Conservation (phyloP, 2,888 invertebrate genomes). For the Baccha elongata region DNA sequence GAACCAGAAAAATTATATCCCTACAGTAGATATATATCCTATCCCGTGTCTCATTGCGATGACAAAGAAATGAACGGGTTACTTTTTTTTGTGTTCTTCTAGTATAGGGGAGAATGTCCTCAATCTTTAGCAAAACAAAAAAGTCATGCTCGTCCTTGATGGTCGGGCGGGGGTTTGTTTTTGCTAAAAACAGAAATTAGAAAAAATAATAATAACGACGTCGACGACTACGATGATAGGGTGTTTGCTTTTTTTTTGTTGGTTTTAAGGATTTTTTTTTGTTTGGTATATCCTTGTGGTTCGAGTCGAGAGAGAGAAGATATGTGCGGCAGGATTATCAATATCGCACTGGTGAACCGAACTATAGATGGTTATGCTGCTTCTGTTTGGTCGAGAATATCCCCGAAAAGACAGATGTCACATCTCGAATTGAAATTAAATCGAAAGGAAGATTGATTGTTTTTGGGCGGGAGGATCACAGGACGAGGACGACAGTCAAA, state of each 20-base stretch:
- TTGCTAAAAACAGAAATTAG: conserved; percentile 71
- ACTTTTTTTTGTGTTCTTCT: background rate
- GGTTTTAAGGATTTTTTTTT: conserved; percentile 34
- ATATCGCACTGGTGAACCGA: conserved; percentile 64
- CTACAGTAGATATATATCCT: no score
- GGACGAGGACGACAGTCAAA: conserved; percentile 49
- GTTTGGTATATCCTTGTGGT: conserved; percentile 14
- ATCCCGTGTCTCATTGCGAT: conserved; percentile 39
- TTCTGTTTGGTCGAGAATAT: conserved; percentile 32
- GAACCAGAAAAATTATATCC: conserved; percentile 28
- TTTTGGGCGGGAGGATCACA: conserved; percentile 74
- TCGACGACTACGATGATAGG: conserved; percentile 21
- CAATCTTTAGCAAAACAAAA: conserved; percentile 51
- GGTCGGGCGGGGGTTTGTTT: conserved; percentile 55
- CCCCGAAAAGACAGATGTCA: conserved; percentile 81
- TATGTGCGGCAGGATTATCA: conserved; percentile 70
- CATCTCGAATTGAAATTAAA: conserved; percentile 82
- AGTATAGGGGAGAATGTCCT: conserved; percentile 28
- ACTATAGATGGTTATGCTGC: conserved; percentile 66
- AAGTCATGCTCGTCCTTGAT: conserved; percentile 54
- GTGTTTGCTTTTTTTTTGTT: conserved; percentile 49
- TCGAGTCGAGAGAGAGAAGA: background rate
- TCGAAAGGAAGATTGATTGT: conserved; percentile 82
- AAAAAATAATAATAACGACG: conserved; percentile 59
- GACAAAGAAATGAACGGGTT: conserved; percentile 59